Evolutionary conservation across 2,888 invertebrate genomes (phyloP).

Genomic region (Plemyria rubiginata): DNA sequence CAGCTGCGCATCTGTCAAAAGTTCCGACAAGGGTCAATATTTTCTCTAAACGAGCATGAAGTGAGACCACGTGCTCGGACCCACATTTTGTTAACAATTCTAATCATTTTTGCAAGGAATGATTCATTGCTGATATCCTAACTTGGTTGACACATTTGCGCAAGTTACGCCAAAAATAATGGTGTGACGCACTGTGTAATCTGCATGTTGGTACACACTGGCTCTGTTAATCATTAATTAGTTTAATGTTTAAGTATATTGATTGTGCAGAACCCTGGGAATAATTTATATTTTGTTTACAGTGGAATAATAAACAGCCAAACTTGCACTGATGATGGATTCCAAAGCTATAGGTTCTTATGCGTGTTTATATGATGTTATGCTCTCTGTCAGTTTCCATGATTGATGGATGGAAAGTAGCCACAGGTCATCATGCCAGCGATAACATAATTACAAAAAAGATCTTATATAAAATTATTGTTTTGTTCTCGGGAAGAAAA

Average conservation of each 20-base stretch:
- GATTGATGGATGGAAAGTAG: slow-evolving; percentile 62
- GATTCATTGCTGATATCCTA: slow-evolving; percentile 69
- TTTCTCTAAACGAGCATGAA: slow-evolving; percentile 39
- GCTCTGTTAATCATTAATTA: slow-evolving; percentile 38
- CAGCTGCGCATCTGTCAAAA: slow-evolving; percentile 36
- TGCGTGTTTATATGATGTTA: slow-evolving; percentile 17
- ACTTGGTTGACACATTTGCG: slow-evolving; percentile 69
- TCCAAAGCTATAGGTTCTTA: slow-evolving; percentile 14
- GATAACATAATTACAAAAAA: slow-evolving; percentile 57
- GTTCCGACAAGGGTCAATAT: slow-evolving; percentile 48
- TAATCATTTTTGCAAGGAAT: slow-evolving; percentile 40
- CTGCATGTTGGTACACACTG: slow-evolving; percentile 9
- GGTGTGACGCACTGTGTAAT: slow-evolving; percentile 65
- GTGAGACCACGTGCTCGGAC: slow-evolving; percentile 41
- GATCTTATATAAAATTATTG: slow-evolving; percentile 24
- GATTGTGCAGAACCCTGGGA: slow-evolving; percentile 33
- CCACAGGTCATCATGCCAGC: slow-evolving; percentile 57
- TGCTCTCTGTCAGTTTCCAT: slow-evolving; percentile 40
- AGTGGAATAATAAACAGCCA: slow-evolving; percentile 25
- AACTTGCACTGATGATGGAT: slow-evolving; percentile 22
- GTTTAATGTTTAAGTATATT: slow-evolving; percentile 30
- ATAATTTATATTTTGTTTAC: slow-evolving; percentile 32
- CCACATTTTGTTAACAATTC: slow-evolving; percentile 21
- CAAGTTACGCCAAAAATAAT: slow-evolving; percentile 65
- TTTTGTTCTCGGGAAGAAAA: slow-evolving; percentile 18